Percentiles rank a stretch among this genome's conserved stretches.
These are phyloP conservation scores for Neomonachus schauinslandi DNA, from an alignment of 2,113 vertebrate species.

Conservation along the genomic window DNA sequence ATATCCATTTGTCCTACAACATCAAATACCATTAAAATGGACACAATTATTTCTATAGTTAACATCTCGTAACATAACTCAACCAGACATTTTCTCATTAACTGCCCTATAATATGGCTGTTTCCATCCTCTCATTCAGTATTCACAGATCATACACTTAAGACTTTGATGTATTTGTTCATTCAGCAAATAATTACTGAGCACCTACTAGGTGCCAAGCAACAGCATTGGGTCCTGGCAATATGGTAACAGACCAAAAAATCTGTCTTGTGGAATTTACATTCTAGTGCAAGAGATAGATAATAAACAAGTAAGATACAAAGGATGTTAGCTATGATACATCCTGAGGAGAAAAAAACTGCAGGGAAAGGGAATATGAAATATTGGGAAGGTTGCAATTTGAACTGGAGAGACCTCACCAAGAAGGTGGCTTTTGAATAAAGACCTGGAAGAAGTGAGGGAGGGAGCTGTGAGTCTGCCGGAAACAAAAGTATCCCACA, in stretches of 20 bases:
- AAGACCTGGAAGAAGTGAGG: background rate
- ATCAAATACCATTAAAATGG: background rate
- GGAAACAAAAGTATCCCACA: background rate
- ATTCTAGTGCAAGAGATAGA: background rate
- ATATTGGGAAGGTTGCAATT: background rate
- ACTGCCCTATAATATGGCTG: background rate
- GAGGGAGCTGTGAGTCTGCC: background rate
- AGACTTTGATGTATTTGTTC: background rate
- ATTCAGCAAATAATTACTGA: background rate
- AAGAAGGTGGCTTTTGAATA: background rate
- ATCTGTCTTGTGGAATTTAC: background rate
- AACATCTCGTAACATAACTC: background rate
- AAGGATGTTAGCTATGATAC: background rate
- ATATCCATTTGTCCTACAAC: background rate
- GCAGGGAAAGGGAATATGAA: background rate
- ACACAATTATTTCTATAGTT: background rate
- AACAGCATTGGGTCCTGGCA: background rate
- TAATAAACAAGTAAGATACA: background rate
- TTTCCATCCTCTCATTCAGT: background rate
- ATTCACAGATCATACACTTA: background rate
- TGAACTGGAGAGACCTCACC: background rate
- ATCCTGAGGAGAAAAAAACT: background rate
- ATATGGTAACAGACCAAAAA: background rate
- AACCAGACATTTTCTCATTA: background rate
- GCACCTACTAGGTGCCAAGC: background rate